Base-by-base conservation (phyloP, 2,888 invertebrate genomes). In the Gortyna flavago region DNA sequence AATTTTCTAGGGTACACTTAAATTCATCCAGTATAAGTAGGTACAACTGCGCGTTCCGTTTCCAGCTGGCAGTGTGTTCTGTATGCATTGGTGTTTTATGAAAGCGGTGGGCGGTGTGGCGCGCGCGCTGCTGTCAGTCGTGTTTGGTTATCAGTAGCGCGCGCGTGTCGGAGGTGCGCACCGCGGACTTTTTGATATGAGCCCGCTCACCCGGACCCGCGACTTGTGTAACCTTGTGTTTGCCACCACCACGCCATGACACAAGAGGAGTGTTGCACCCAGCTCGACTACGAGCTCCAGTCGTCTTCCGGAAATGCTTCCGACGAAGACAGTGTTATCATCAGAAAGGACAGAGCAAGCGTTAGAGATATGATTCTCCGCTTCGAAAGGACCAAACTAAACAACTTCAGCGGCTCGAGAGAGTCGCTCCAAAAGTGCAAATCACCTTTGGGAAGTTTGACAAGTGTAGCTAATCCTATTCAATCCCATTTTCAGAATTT, bases 281-380 rank as follows among this genome's bases (percentile, higher is more conserved):
- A 92, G 79, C 90, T 94, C 75, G 93, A 94, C 73, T 93, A 94
- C 80, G 95, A 95, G 78, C 92, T 94, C 25, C 91, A 93, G 38
- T 90, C 93, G 72, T 93, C 94, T 74, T 93, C 93, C 54, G 93
- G 92, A 71, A 92, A 94, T 76, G 91, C 89, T 72, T 93, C 93
- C 69, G 95, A 95, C 77, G 95, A 94, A 84, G 96, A 96, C 76
- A 93, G 94, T 85, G 93, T 94, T 87, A 91, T 94, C 81, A 91
- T 94, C 82, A 93, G 94, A 87, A 93, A 93, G 82, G 94, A 95
- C 85, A 95, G 94, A 81, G 85, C 93, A 77, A 94, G 93, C 84
- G 96, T 96, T 85, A 95, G 91, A 90, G 95, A 95, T 87, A 96
- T 96, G 94, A 95, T 96, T 86, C 89, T 95, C 75, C 95, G 96